These are phyloP conservation scores for Spea multiplicata DNA, from an alignment of 2,113 vertebrate genomes.

Conservation along the genomic window DNA sequence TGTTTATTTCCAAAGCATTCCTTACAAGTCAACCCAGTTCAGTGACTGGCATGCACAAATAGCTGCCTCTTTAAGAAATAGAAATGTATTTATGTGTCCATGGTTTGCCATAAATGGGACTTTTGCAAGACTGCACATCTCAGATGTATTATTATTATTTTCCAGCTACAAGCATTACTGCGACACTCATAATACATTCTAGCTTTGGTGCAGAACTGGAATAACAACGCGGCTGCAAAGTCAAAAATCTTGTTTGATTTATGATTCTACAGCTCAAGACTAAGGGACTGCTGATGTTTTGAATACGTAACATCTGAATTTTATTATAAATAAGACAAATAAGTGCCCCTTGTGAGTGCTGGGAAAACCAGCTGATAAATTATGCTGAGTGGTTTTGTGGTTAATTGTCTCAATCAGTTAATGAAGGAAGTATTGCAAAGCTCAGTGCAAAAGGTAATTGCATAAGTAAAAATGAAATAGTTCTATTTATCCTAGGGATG, in stretches of 20 bases:
- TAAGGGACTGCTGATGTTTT: constrained; percentile 47
- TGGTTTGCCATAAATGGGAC: constrained; percentile 15
- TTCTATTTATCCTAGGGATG: too few species aligned
- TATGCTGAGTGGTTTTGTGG: background rate
- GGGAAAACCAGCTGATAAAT: background rate
- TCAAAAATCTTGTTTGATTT: constrained; percentile 44
- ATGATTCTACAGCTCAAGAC: constrained; percentile 18
- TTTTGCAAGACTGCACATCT: constrained; percentile 13
- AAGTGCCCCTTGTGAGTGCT: background rate
- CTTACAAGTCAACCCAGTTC: too few species aligned
- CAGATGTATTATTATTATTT: background rate
- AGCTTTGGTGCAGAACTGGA: constrained; percentile 6
- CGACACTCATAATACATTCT: constrained; percentile 5
- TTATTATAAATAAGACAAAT: constrained; percentile 16
- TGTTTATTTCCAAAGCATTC: too few species aligned
- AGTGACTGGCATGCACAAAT: too few species aligned
- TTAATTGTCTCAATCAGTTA: background rate
- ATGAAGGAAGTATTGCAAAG: too few species aligned
- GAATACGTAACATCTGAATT: constrained; percentile 30
- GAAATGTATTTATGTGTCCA: background rate
- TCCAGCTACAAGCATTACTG: background rate
- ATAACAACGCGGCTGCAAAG: constrained; percentile 44
- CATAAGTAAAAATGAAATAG: too few species aligned
- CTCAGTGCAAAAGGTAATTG: too few species aligned
- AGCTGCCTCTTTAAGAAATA: background rate